Evolutionary conservation across 1,140 invertebrate genomes (phyloP).

Genomic region (Rhagoletis pomonella): DNA sequence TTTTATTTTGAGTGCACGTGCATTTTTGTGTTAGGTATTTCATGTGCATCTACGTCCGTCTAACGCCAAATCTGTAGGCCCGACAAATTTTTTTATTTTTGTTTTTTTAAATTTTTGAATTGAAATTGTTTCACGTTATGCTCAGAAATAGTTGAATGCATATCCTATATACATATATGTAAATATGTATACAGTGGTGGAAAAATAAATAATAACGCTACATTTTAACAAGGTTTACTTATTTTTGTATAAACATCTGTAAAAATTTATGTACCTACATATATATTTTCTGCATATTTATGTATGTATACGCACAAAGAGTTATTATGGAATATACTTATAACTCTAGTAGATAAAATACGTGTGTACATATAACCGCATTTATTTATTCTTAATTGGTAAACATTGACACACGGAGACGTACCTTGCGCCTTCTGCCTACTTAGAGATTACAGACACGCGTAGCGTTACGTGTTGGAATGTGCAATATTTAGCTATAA

Average conservation of each 20-base stretch:
- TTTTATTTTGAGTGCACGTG: no score
- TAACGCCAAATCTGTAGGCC: neutral
- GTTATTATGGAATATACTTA: neutral
- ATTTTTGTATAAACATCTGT: no score
- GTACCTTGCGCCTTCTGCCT: neutral
- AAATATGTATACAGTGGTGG: neutral
- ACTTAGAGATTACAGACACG: neutral
- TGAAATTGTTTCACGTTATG: neutral
- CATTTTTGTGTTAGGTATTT: neutral
- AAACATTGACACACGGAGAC: slow-evolving; percentile 18
- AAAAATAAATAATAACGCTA: no score
- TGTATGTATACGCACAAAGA: neutral
- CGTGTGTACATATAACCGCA: neutral
- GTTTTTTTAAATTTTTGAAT: neutral
- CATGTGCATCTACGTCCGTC: neutral
- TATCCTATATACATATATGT: neutral
- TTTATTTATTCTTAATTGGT: slow-evolving; percentile 48
- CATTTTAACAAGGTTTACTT: no score
- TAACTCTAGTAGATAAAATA: neutral
- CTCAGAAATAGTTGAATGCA: no score
- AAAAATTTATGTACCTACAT: neutral
- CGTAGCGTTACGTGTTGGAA: slow-evolving; percentile 19
- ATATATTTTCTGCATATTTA: neutral
- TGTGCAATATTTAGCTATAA: neutral
- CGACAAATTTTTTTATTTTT: neutral